phyloP scores from a whole-genome alignment of 1,140 invertebrate species.

The Micrasema longulum region DNA sequence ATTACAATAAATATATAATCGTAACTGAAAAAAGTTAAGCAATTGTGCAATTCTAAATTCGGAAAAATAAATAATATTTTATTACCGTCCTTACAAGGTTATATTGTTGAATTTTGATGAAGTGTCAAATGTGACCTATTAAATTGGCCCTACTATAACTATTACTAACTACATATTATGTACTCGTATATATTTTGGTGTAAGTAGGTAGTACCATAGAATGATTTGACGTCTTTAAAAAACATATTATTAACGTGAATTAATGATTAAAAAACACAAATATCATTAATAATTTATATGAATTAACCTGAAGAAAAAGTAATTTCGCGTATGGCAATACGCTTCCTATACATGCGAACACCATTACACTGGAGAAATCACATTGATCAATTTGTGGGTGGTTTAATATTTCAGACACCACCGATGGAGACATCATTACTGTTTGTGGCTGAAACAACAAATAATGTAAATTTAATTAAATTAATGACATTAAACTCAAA shows the following conservation, averaged over 20 bases:
- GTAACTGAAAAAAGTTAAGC: too few species aligned
- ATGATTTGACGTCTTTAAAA: neutral
- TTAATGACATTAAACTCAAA: neutral
- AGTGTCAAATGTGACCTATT: too few species aligned
- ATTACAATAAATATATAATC: too few species aligned
- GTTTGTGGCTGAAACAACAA: slow-evolving; percentile 44
- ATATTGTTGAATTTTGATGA: too few species aligned
- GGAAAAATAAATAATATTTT: neutral
- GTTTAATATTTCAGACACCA: slow-evolving; percentile 15
- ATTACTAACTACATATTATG: neutral
- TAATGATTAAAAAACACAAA: neutral
- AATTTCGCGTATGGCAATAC: slow-evolving; percentile 15
- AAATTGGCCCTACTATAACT: too few species aligned
- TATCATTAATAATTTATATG: neutral
- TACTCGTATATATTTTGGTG: neutral
- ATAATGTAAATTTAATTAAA: neutral
- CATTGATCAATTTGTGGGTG: slow-evolving; percentile 17
- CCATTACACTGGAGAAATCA: slow-evolving; percentile 42
- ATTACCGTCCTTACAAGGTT: too few species aligned
- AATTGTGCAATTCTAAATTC: neutral
- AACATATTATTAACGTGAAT: neutral
- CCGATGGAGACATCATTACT: slow-evolving; percentile 10
- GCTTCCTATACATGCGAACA: slow-evolving; percentile 35
- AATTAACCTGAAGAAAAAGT: slow-evolving; percentile 34
- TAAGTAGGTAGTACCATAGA: neutral